These are phyloP conservation scores for Urechis unicinctus DNA, from an alignment of 2,888 invertebrate genomes.

Conservation along the genomic window DNA sequence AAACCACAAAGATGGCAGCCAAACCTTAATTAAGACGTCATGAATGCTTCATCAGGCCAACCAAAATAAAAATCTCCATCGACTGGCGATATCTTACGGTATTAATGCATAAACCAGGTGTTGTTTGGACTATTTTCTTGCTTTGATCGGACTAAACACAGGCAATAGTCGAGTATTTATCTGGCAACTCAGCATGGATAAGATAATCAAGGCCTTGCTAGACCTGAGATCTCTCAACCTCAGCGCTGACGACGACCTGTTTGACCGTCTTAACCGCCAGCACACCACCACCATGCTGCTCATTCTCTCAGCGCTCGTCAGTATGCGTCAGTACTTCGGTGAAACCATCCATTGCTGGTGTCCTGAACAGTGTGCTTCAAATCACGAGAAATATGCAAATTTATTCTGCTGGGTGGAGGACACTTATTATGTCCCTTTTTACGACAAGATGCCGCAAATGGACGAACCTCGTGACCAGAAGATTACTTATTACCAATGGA, in stretches of 20 bases:
- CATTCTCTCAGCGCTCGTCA: constrained; percentile 49
- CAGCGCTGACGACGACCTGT: constrained; percentile 44
- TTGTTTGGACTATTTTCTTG: no score
- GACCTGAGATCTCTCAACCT: constrained; percentile 19
- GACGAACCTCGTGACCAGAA: constrained; percentile 37
- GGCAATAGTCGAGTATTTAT: no score
- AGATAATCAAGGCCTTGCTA: constrained; percentile 13
- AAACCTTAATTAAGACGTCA: no score
- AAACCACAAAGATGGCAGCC: no score
- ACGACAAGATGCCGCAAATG: constrained; percentile 16
- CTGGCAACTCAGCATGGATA: no score
- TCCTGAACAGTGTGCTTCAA: constrained; percentile 25
- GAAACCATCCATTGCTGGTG: constrained; percentile 53
- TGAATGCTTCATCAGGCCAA: no score
- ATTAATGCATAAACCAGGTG: no score
- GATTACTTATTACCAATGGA: constrained; percentile 52
- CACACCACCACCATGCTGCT: constrained; percentile 48
- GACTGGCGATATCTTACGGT: no score
- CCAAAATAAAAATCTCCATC: no score
- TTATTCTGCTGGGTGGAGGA: constrained; percentile 45
- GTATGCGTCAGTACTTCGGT: constrained; percentile 53
- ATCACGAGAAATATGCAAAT: constrained; percentile 23
- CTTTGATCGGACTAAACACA: no score
- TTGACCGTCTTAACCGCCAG: constrained; percentile 52
- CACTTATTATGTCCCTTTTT: constrained; percentile 38